Evolutionary conservation across 2,113 vertebrate genomes (phyloP).

Genomic region (Atractosteus spatula): DNA sequence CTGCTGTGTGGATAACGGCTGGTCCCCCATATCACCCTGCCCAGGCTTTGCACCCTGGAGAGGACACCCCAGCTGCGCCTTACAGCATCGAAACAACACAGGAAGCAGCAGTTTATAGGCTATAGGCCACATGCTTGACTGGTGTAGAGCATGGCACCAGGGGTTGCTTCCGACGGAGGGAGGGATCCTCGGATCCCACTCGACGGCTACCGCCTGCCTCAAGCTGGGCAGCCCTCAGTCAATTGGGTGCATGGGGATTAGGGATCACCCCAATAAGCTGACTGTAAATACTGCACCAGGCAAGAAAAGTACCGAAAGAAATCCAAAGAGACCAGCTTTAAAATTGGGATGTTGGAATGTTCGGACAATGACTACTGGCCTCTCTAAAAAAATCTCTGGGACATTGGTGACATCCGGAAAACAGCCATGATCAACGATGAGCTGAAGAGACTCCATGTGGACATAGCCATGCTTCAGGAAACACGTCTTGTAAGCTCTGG

Average conservation of each 20-base stretch:
- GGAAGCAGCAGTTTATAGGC: constrained; percentile 20
- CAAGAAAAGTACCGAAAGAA: background rate
- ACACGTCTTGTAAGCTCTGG: background rate
- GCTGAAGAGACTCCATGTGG: background rate
- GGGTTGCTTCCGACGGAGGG: constrained; percentile 13
- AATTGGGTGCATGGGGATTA: constrained; percentile 5
- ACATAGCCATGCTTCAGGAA: constrained; percentile 15
- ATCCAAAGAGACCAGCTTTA: background rate
- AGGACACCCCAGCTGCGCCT: background rate
- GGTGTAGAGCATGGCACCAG: background rate
- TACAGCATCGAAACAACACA: constrained; percentile 4
- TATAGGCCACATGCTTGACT: constrained; percentile 5
- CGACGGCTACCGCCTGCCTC: no score
- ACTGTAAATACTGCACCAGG: background rate
- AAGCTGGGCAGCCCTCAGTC: no score
- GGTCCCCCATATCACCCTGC: background rate
- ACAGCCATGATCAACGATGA: background rate
- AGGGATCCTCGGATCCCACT: background rate
- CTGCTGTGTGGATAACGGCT: background rate
- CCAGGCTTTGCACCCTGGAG: constrained; percentile 2
- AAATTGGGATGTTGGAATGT: constrained; percentile 1
- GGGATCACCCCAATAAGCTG: background rate
- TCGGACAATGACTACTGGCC: background rate
- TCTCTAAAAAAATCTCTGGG: background rate
- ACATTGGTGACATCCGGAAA: background rate